Evolutionary conservation across 2,888 invertebrate species (phyloP), one percentile per base, ranked within the genome.

Genomic region (Drosophila maculinotata): DNA sequence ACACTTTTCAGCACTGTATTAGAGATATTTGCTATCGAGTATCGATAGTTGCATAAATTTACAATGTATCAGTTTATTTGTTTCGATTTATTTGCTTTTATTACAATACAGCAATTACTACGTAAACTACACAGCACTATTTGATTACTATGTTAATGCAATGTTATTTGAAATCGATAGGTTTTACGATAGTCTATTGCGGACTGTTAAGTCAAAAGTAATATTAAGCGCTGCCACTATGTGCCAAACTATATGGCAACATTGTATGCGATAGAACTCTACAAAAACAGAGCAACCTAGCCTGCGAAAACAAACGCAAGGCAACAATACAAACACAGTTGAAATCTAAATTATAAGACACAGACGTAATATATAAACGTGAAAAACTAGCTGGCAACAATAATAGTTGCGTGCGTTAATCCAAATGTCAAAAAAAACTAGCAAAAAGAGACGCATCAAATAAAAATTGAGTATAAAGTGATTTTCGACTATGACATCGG

Each of bases 401-500:
- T 45, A 63, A 49, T 20, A 69, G 65, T 69, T 74, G 60, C 60
- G 26, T 54, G 54, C 39, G 38, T 28, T 60, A 28, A 67, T 38
- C 52, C 80, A 63, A 77, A 78, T 78, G 81, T 68, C 52, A 68
- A 71, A 45, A 71, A 68, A 63, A 64, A 48, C 39, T n/a, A 45
- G 20, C n/a, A 42, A 53, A 54, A 76, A 56, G 23, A 69, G 36
- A 45, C 64, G 67, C 20, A 60, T 69, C 44, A 57, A 73, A 60
- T 54, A 70, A 56, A 65, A 60, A 51, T 68, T 59, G 12, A 41
- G 58, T 65, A 63, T 45, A 33, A 31, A 66, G 42, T 68, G 44
- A 15, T 49, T 53, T 59, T 59, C 60, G 54, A 66, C 65, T 39
- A 89, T 90, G 89, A 89, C 88, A 75, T 87, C 90, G 58, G 89